These are phyloP conservation scores for Sebastes diaconus DNA, from an alignment of 2,797 vertebrate species.

Conservation along the genomic window DNA sequence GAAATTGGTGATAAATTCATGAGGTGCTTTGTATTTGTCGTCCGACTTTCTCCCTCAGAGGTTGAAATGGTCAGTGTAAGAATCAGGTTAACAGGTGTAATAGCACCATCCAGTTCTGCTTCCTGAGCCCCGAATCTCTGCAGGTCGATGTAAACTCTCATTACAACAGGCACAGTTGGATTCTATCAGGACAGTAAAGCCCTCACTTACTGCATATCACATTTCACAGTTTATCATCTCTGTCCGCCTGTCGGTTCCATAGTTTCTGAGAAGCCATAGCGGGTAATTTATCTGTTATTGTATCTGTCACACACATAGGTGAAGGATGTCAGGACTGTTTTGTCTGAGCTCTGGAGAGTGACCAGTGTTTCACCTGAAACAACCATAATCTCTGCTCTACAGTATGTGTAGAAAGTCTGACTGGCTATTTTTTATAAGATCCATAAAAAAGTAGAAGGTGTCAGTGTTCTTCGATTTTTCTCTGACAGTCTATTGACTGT, in stretches of 20 bases:
- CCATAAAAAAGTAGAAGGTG: neutral
- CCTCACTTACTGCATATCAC: conserved; percentile 2
- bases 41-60: neutral
- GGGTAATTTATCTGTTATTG: conserved; percentile 12
- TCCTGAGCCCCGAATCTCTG: neutral
- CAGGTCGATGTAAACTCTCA: conserved; percentile 15
- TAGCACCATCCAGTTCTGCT: neutral
- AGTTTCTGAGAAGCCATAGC: conserved; percentile 32
- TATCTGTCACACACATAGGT: conserved; percentile 26
- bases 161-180: conserved; percentile 8
- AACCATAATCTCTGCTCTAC: conserved; percentile 2
- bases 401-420: neutral
- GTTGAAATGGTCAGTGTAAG: neutral
- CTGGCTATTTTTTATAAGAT: neutral
- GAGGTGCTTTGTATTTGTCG: neutral
- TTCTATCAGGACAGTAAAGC: conserved; percentile 11
- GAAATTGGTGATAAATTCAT: neutral
- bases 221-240: conserved; percentile 24
- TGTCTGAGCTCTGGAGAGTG: conserved; percentile 8
- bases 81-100: neutral
- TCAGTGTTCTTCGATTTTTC: neutral
- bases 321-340: neutral
- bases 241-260: neutral
- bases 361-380: conserved; percentile 20
- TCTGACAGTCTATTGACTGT: neutral